Conservation (phyloP, 2,888 invertebrate genomes). For the Leptinotarsa juncta region DNA sequence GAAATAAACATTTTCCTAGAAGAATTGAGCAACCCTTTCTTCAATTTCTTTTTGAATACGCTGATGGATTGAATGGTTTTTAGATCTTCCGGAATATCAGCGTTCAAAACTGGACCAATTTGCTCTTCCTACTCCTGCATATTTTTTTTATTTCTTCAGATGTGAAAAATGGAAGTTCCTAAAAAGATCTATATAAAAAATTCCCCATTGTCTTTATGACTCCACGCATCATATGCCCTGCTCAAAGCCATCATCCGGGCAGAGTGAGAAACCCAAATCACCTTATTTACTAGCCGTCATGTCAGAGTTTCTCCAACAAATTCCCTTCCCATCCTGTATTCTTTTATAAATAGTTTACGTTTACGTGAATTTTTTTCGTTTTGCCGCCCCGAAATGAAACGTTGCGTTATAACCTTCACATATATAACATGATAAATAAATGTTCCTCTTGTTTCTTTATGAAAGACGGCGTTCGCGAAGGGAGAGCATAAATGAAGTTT, state of each 20-base stretch:
- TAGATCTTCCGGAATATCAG: too few relatives aligned
- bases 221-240: not conserved
- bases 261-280: slow-evolving; percentile 3
- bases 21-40: too few relatives aligned
- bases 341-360: slow-evolving; percentile 16
- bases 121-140: too few relatives aligned
- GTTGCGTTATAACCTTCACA: slow-evolving; percentile 14
- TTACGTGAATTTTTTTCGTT: slow-evolving; percentile 12
- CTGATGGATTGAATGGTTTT: too few relatives aligned
- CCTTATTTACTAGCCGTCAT: slow-evolving; percentile 11
- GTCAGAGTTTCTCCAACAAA: slow-evolving; percentile 2
- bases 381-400: slow-evolving; percentile 15
- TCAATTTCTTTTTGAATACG: too few relatives aligned
- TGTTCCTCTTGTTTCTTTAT: slow-evolving; percentile 9
- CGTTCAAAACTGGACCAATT: too few relatives aligned
- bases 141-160: too few relatives aligned
- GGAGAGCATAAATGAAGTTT: slow-evolving; percentile 19
- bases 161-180: too few relatives aligned
- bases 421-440: slow-evolving; percentile 21
- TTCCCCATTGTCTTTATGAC: too few relatives aligned
- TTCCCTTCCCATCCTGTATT: slow-evolving; percentile 8
- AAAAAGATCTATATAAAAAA: too few relatives aligned
- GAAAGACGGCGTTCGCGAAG: slow-evolving; percentile 1
- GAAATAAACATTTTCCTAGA: too few relatives aligned
- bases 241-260: not conserved